These are phyloP conservation scores for Pristionchus fissidentatus DNA, from an alignment of 2,888 invertebrate species.

Conservation along the genomic window DNA sequence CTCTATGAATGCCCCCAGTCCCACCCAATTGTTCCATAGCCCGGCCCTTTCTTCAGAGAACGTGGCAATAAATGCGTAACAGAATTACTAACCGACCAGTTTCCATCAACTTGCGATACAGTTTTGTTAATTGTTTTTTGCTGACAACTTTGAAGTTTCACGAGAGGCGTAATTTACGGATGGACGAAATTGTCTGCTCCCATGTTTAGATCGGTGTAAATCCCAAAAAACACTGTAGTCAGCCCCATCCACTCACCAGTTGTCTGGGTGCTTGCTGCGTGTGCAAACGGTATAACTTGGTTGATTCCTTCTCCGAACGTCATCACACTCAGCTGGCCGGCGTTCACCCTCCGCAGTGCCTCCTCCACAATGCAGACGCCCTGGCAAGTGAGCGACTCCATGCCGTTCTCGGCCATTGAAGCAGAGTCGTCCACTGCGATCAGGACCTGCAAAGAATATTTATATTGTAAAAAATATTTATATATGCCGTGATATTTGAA, in stretches of 20 bases:
- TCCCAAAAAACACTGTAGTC: neutral
- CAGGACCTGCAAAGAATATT: conserved; percentile 80
- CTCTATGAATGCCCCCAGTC: too few relatives aligned
- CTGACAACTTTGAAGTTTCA: too few relatives aligned
- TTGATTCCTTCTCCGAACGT: conserved; percentile 89
- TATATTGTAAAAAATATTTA: too few relatives aligned
- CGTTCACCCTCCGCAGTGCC: conserved; percentile 90
- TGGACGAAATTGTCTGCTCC: too few relatives aligned
- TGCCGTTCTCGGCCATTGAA: conserved; percentile 80
- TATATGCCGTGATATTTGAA: neutral
- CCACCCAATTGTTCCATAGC: too few relatives aligned
- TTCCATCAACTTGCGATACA: too few relatives aligned
- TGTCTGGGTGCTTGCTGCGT: conserved; percentile 79
- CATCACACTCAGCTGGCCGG: conserved; percentile 90
- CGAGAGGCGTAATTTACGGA: too few relatives aligned
- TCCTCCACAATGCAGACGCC: conserved; percentile 90
- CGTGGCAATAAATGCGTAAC: too few relatives aligned
- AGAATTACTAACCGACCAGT: too few relatives aligned
- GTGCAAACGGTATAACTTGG: conserved; percentile 89
- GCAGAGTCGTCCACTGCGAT: conserved; percentile 96
- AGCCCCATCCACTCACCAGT: neutral
- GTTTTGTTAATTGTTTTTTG: too few relatives aligned
- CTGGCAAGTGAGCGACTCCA: conserved; percentile 89
- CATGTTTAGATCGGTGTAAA: neutral
- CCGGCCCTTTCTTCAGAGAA: too few relatives aligned